Percentiles rank a stretch among this genome's conserved stretches.
These are phyloP conservation scores for Papilio machaon DNA, from an alignment of 1,140 invertebrate species.

Conservation along the genomic window DNA sequence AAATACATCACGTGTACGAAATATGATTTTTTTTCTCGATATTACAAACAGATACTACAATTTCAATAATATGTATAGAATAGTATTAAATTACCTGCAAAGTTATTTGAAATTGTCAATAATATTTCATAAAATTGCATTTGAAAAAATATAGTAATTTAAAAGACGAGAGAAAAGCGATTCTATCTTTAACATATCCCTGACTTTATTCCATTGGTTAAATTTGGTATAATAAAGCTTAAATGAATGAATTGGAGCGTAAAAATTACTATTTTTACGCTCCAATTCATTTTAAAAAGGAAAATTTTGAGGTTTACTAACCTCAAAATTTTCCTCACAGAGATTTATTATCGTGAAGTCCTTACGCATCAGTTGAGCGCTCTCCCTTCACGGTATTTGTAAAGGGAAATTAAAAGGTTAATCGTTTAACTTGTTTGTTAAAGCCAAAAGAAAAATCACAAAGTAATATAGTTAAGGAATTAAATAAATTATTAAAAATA, in stretches of 20 bases:
- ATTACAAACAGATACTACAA: too few relatives aligned
- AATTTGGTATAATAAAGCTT: conserved; percentile 13
- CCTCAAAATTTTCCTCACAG: conserved; percentile 20
- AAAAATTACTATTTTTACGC: too few relatives aligned
- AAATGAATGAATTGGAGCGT: conserved; percentile 14
- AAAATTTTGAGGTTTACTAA: too few relatives aligned
- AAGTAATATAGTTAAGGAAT: neutral
- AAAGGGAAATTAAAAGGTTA: conserved; percentile 19
- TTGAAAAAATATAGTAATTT: neutral
- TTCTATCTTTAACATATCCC: neutral
- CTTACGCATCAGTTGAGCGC: conserved; percentile 25
- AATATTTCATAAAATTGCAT: neutral
- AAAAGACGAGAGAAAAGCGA: neutral
- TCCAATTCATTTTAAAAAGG: too few relatives aligned
- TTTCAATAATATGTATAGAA: too few relatives aligned
- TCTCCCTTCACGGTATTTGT: conserved; percentile 8
- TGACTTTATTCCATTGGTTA: neutral
- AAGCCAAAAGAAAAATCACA: neutral
- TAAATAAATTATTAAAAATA: neutral
- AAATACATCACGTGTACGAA: too few relatives aligned
- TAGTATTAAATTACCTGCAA: too few relatives aligned
- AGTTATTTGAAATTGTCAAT: neutral
- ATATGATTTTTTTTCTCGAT: too few relatives aligned
- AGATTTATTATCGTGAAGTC: conserved; percentile 23
- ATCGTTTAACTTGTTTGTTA: conserved; percentile 19